Evolutionary conservation across 2,888 invertebrate genomes (phyloP), one percentile per base, ranked within the genome.

Genomic region (Monochamus alternatus): DNA sequence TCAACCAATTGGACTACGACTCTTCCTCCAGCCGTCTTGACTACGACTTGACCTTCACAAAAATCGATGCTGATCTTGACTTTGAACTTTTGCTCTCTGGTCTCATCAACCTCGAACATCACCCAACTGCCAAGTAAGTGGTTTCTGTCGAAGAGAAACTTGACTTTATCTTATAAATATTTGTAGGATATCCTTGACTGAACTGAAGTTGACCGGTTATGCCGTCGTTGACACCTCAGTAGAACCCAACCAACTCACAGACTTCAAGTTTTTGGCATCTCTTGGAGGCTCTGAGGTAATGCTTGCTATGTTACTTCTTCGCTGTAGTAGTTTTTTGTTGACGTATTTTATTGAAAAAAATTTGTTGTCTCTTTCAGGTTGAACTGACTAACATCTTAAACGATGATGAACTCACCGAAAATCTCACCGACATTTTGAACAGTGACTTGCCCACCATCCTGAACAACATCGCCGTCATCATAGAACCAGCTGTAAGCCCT

Each of bases 401-500:
- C 12, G 66, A 66, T 14, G 52, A 52, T 30, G 32, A 47, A 12
- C 12, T 51, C 3, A 66, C 47, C 51, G 22, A 66, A 1, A 2
- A 8, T 3, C 47, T 32, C 30, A 66, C 10, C 9, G 22, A 1
- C 0, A 4, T 66, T 12, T 52, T 51, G 22, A 47, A 22, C 14
- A 31, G 31, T 10, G 2, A 66, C 30, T 9, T 66, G 52, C 9
- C 31, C 66, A 66, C 43, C 22, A 32, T 66, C 8, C 14, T 51
- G 3, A 22, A 52, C 12, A 52, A 10, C 10, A 51, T 66, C 30
- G 14, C 31, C 8, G 30, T 10, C 5, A n/a, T 14, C n/a, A 4
- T 60, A 60, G 31, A 31, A 60, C 60, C 60, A 3, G 30, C 30
- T 32, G 60, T 12, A 3, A 60, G 66, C 52, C 51, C 66, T n/a